These are phyloP conservation scores for Theocolax elegans DNA, from an alignment of 1,140 invertebrate genomes.

Conservation along the genomic window DNA sequence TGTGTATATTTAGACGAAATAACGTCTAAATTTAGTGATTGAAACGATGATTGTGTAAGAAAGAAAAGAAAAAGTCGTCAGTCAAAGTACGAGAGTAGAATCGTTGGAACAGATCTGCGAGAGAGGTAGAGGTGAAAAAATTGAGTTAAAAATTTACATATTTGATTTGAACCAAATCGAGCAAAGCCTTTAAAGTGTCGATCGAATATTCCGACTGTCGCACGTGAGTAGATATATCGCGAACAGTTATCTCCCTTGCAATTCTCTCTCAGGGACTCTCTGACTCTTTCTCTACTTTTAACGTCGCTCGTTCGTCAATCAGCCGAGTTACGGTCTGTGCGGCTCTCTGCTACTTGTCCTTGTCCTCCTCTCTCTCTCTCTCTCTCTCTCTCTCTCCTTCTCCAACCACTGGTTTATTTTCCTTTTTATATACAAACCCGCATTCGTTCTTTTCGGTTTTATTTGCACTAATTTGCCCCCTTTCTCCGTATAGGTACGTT, in stretches of 20 bases:
- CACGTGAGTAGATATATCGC: conserved; percentile 6
- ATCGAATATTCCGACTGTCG: conserved; percentile 16
- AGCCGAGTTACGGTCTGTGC: conserved; percentile 8
- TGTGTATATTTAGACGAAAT: too few relatives aligned
- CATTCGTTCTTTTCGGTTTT: not conserved
- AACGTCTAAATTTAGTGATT: too few relatives aligned
- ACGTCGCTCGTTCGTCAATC: conserved; percentile 43
- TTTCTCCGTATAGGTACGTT: too few relatives aligned
- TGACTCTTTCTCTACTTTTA: conserved; percentile 16
- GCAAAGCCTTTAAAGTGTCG: conserved; percentile 12
- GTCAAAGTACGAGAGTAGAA: too few relatives aligned
- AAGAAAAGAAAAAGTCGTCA: too few relatives aligned
- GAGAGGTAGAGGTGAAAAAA: too few relatives aligned
- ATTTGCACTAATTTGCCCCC: too few relatives aligned
- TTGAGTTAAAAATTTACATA: conserved; percentile 20
- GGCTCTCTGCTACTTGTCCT: too few relatives aligned
- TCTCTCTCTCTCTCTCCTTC: not conserved
- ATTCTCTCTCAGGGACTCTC: not conserved
- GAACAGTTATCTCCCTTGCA: not conserved
- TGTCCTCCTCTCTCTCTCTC: not conserved
- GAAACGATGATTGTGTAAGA: too few relatives aligned
- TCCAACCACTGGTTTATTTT: not conserved
- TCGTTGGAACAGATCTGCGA: too few relatives aligned
- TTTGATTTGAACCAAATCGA: conserved; percentile 25
- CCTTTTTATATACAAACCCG: not conserved